Percentiles rank a stretch among this genome's conserved stretches.
These are phyloP conservation scores for Choreutis nemorana DNA, from an alignment of 2,888 invertebrate genomes.

Conservation along the genomic window DNA sequence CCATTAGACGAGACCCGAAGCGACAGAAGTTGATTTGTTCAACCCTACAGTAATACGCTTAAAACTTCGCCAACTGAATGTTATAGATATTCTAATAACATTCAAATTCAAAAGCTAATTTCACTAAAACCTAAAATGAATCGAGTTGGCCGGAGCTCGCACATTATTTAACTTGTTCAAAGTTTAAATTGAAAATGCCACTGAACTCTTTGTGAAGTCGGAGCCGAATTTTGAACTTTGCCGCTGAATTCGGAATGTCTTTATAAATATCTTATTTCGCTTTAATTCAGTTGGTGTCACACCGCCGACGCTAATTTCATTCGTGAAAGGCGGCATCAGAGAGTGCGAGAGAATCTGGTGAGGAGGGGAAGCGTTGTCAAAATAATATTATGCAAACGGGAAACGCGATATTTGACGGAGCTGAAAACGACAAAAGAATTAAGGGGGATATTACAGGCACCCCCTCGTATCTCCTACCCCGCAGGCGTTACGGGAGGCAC, in stretches of 20 bases:
- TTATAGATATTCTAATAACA: slow-evolving; percentile 43
- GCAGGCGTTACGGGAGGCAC: slow-evolving; percentile 7
- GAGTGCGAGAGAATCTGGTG: slow-evolving; percentile 20
- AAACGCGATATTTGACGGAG: slow-evolving; percentile 58
- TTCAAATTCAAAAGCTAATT: slow-evolving; percentile 62
- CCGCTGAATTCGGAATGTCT: slow-evolving; percentile 65
- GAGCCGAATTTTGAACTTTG: slow-evolving; percentile 65
- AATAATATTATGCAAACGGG: slow-evolving; percentile 65
- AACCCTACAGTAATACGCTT: slow-evolving; percentile 1
- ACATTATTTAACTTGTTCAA: slow-evolving; percentile 64
- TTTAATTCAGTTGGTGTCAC: slow-evolving; percentile 66
- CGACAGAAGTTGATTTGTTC: not conserved
- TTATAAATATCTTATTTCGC: slow-evolving; percentile 66
- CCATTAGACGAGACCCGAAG: no score
- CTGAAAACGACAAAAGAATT: slow-evolving; percentile 64
- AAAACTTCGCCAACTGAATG: slow-evolving; percentile 29
- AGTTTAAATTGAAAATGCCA: slow-evolving; percentile 66
- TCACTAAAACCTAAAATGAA: slow-evolving; percentile 65
- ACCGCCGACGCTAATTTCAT: slow-evolving; percentile 66
- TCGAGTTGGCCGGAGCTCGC: slow-evolving; percentile 58
- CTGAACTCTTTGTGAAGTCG: slow-evolving; percentile 59
- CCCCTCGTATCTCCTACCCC: slow-evolving; percentile 12
- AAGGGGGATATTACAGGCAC: slow-evolving; percentile 24
- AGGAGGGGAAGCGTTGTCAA: slow-evolving; percentile 27
- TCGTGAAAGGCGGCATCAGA: slow-evolving; percentile 55